These are phyloP conservation scores for Cheirogaleus major DNA, from an alignment of 2,797 vertebrate species.

Conservation along the genomic window DNA sequence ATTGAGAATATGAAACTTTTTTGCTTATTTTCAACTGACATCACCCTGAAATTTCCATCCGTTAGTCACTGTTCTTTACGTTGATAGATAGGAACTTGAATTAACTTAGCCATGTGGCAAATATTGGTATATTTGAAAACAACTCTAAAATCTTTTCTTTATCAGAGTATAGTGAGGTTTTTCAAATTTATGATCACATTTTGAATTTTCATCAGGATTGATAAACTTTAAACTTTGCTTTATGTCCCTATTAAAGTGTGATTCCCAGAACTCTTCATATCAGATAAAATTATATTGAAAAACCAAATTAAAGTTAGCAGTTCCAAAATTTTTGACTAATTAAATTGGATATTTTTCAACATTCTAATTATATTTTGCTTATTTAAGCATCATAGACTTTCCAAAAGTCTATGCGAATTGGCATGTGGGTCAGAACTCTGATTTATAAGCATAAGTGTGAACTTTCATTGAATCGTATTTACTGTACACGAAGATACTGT, in stretches of 20 bases:
- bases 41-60: not conserved
- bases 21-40: not conserved
- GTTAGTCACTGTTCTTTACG: not conserved
- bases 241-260: not conserved
- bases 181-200: not conserved
- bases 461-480: constrained; percentile 13
- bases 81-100: not conserved
- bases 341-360: constrained; percentile 75
- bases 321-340: constrained; percentile 67
- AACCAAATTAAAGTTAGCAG: constrained; percentile 53
- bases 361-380: constrained; percentile 64
- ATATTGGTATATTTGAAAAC: constrained; percentile 15
- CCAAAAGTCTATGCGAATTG: constrained; percentile 38
- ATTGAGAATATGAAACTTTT: not conserved
- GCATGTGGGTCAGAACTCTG: constrained; percentile 2
- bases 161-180: not conserved
- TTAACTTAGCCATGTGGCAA: not conserved
- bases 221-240: constrained; percentile 16
- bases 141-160: not conserved
- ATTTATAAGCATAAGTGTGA: constrained; percentile 15
- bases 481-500: not conserved
- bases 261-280: constrained; percentile 21
- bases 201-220: not conserved
- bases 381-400: constrained; percentile 1
- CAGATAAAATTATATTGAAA: constrained; percentile 58